Evolutionary conservation across 2,888 invertebrate species (phyloP).

Genomic region (Stenotaenia linearis): DNA sequence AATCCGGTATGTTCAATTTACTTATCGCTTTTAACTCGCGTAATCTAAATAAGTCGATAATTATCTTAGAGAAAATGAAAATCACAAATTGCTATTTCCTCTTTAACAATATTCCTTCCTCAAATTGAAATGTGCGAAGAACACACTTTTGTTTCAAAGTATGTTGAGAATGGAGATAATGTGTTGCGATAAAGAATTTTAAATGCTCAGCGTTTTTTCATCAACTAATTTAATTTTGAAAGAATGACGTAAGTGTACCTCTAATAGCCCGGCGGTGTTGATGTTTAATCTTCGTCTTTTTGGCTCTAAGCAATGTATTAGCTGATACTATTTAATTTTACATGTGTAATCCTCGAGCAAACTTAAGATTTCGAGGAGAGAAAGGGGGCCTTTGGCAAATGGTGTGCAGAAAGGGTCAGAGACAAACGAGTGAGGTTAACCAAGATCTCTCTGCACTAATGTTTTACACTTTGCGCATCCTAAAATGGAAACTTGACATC

Average conservation of each 20-base stretch:
- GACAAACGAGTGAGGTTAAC: slow-evolving; percentile 26
- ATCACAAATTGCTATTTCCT: not conserved
- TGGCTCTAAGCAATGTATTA: not conserved
- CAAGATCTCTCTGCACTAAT: slow-evolving; percentile 4
- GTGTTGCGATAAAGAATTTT: not conserved
- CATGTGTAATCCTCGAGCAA: slow-evolving; percentile 11
- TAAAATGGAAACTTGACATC: slow-evolving; percentile 3
- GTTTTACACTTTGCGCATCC: not conserved
- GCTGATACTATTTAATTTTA: slow-evolving; percentile 2
- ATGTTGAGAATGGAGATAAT: not conserved
- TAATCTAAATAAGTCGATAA: not conserved
- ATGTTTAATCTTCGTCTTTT: not conserved
- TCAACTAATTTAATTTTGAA: slow-evolving; percentile 5
- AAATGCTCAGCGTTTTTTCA: not conserved
- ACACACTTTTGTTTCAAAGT: not conserved
- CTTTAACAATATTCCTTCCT: not conserved
- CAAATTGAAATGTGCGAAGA: not conserved
- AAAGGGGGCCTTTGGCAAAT: not conserved
- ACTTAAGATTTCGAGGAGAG: not conserved
- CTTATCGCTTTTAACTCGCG: not conserved
- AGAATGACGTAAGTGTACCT: not conserved
- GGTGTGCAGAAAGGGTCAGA: slow-evolving; percentile 3
- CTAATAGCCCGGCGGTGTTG: not conserved
- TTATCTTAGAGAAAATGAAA: not conserved
- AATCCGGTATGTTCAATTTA: not conserved